A percentile compares a stretch with the other conserved stretches of the same genome.
These are phyloP conservation scores for Lepeophtheirus nordmannii DNA, from an alignment of 2,888 invertebrate species.

Conservation along the genomic window DNA sequence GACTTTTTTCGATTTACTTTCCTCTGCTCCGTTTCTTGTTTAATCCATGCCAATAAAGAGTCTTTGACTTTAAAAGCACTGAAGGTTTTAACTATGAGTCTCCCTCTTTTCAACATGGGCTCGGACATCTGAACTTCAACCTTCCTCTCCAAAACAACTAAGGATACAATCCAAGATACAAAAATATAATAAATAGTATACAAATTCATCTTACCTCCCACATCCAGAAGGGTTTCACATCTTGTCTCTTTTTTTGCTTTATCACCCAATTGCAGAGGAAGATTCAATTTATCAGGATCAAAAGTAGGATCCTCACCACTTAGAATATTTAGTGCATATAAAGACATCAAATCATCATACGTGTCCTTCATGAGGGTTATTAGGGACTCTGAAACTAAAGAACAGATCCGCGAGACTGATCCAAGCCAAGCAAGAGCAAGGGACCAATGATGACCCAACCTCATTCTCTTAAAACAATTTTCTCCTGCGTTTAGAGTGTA, in stretches of 20 bases:
- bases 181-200: too few relatives aligned
- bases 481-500: not conserved
- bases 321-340: not conserved
- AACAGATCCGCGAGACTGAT: not conserved
- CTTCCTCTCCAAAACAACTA: not conserved
- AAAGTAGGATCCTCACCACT: not conserved
- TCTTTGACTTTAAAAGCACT: not conserved
- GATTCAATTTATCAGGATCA: not conserved
- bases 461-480: not conserved
- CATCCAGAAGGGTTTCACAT: not conserved
- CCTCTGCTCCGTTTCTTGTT: not conserved
- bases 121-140: not conserved
- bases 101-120: not conserved
- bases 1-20: not conserved
- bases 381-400: not conserved
- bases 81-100: not conserved
- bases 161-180: not conserved
- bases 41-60: not conserved
- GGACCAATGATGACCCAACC: not conserved
- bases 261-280: not conserved
- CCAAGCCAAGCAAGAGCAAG: conserved; percentile 2
- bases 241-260: not conserved
- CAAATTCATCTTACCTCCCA: not conserved
- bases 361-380: not conserved
- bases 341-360: not conserved